Evolutionary conservation across 2,888 invertebrate species (phyloP).

Genomic region (Pterostichus niger): DNA sequence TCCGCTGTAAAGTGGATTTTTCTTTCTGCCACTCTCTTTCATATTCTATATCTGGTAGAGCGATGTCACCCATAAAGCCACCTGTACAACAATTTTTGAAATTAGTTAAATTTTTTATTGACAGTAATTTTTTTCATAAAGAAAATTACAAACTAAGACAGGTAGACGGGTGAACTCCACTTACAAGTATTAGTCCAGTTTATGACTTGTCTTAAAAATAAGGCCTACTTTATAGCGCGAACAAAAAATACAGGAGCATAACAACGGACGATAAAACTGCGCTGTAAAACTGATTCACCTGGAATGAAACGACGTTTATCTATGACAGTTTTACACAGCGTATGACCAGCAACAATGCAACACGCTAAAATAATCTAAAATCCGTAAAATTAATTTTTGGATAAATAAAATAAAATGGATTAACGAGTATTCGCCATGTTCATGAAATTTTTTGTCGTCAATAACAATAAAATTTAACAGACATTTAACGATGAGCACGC

Average conservation of each 20-base stretch:
- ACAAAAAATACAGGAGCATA: conserved; percentile 29
- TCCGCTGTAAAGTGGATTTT: conserved; percentile 80
- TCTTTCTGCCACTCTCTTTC: conserved; percentile 72
- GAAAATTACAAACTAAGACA: conserved; percentile 25
- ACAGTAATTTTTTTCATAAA: conserved; percentile 35
- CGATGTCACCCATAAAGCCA: conserved; percentile 91
- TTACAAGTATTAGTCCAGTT: conserved; percentile 23
- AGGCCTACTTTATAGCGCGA: conserved; percentile 31
- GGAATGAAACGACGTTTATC: conserved; percentile 29
- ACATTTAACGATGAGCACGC: conserved; percentile 53
- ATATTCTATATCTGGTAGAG: conserved; percentile 82
- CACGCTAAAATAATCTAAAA: conserved; percentile 34
- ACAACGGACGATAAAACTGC: conserved; percentile 30
- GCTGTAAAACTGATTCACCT: conserved; percentile 18
- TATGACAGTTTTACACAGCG: background rate
- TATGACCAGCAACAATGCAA: conserved; percentile 14
- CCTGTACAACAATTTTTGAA: conserved; percentile 79
- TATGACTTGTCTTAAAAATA: conserved; percentile 40
- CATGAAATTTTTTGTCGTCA: conserved; percentile 54
- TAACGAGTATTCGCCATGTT: conserved; percentile 38
- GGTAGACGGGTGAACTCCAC: background rate
- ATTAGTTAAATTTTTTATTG: conserved; percentile 40
- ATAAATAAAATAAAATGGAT: conserved; percentile 56
- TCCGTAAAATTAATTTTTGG: conserved; percentile 56
- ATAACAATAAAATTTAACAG: conserved; percentile 60